Conservation (phyloP, 2,113 vertebrate species). For the Ageneiosus marmoratus region DNA sequence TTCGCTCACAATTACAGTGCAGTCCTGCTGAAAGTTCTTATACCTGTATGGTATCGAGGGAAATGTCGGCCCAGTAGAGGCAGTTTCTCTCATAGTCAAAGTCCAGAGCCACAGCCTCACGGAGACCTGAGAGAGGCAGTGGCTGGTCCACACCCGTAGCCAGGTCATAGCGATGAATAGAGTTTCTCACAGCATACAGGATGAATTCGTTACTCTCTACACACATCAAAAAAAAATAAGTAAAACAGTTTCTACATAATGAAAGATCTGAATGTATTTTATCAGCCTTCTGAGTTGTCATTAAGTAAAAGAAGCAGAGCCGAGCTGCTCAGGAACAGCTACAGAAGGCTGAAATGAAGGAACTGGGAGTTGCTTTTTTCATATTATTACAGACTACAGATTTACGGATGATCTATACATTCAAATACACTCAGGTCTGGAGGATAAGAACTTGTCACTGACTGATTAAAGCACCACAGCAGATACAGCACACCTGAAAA, state of each 20-base stretch:
- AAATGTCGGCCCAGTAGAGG: constrained; percentile 95
- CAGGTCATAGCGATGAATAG: constrained; percentile 93
- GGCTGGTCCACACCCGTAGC: constrained; percentile 84
- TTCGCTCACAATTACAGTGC: background rate
- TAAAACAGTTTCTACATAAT: background rate
- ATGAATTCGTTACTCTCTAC: constrained; percentile 97
- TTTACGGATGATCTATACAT: background rate
- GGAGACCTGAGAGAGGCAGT: constrained; percentile 85
- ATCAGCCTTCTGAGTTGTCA: background rate
- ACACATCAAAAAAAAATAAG: background rate
- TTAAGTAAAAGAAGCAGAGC: background rate
- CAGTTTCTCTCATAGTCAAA: constrained; percentile 96
- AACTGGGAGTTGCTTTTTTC: background rate
- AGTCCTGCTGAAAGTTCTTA: background rate
- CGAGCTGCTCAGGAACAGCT: background rate
- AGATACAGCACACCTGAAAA: background rate
- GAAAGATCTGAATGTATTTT: background rate
- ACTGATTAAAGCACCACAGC: background rate
- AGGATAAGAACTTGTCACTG: too few relatives aligned
- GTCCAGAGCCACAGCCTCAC: constrained; percentile 90
- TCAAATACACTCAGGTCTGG: background rate
- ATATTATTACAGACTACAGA: background rate
- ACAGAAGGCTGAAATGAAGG: background rate
- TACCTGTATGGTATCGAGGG: constrained; percentile 84
- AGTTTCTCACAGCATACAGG: constrained; percentile 87